Percentiles rank a stretch among this genome's conserved stretches.
These are phyloP conservation scores for Rallus crepitans DNA, from an alignment of 2,797 vertebrate genomes.

Conservation along the genomic window DNA sequence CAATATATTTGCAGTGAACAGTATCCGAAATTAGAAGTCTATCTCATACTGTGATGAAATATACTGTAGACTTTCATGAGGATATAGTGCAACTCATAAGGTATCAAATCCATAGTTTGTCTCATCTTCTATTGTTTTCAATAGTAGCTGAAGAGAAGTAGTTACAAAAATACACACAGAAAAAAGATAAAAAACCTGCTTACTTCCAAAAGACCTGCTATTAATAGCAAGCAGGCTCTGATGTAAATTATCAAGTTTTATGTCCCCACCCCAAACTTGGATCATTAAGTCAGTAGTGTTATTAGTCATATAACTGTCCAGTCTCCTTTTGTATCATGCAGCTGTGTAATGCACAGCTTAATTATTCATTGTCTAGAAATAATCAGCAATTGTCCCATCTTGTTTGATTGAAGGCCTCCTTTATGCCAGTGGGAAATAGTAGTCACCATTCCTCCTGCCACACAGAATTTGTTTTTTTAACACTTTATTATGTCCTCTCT, in stretches of 20 bases:
- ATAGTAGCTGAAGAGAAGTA: not conserved
- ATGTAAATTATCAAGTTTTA: constrained; percentile 16
- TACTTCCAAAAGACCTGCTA: not conserved
- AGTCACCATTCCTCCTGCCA: not conserved
- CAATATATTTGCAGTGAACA: not conserved
- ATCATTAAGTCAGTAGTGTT: constrained; percentile 56
- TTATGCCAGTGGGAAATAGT: not conserved
- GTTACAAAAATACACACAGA: not conserved
- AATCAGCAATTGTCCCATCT: constrained; percentile 58
- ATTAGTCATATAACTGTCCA: constrained; percentile 52
- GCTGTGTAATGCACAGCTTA: constrained; percentile 52
- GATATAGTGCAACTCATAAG: not conserved
- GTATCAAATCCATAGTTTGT: not conserved
- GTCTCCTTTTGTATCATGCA: constrained; percentile 53
- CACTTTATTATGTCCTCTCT: not conserved
- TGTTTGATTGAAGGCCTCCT: constrained; percentile 51
- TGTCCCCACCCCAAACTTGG: constrained; percentile 24
- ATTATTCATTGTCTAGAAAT: constrained; percentile 66
- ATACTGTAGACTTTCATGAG: not conserved
- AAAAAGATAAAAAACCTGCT: not conserved
- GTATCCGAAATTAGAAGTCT: not conserved
- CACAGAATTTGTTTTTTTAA: constrained; percentile 16
- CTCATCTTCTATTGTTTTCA: not conserved
- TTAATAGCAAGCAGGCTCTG: constrained; percentile 2
- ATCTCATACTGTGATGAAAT: not conserved